Base-by-base conservation (phyloP, 2,797 vertebrate genomes). In the Thripadectes ignobilis region DNA sequence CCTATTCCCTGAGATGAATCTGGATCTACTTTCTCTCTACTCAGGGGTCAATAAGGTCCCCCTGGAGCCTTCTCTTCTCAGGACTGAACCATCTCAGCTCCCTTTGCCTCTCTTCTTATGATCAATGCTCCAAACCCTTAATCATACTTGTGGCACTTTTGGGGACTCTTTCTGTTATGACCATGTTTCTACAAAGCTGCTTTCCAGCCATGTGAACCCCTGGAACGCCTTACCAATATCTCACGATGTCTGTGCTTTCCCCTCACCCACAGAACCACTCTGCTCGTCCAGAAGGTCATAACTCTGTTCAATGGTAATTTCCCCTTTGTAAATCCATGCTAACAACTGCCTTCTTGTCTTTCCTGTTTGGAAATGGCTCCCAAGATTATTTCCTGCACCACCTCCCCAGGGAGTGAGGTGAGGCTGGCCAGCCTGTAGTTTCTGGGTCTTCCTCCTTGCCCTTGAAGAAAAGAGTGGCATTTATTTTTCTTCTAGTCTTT, bases 211-310 rank as follows among this genome's bases (percentile, higher is more conserved):
- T 38, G 57, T 2, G 4, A 38, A 39, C 14, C 6, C 14, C 4
- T 51, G 23, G 29, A 74, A 9, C 9, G 19, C 32, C 48, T 66
- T 49, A 26, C 7, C 18, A 10, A 1, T 7, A 14, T 81, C 57
- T 45, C 67, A 46, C 21, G 27, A 0, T 11, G 27, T 63, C 49
- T 69, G 27, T 67, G 30, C 45, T 48, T 83, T 45, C 14, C 26
- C 14, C 2, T n/a, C 12, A 2, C 49, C n/a, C 34, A 23, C 14
- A 0, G 3, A 71, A n/a, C 43, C 18, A 4, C 11, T 57, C 12
- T 23, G 23, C 39, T 71, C 7, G 22, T 34, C 48, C 39, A 59
- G 52, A 49, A 80, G 38, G 30, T 36, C 39, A 14, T 49, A 16
- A 7, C 2, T 7, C 24, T 77, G 19, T 36, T 73, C 41, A 36